phyloP scores from a whole-genome alignment of 2,888 invertebrate genomes.

The Zygaena filipendulae region DNA sequence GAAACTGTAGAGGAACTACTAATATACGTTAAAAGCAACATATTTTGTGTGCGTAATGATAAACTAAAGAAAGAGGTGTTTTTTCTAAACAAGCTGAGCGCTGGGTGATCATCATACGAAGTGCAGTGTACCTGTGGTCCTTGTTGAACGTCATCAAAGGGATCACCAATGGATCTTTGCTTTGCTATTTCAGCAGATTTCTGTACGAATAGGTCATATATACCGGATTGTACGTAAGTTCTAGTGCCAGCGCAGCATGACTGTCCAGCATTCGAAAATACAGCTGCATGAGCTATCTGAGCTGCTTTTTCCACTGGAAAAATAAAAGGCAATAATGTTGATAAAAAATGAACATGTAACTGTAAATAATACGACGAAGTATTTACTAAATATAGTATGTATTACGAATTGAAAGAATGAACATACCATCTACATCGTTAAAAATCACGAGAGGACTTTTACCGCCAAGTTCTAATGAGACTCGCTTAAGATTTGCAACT shows the following conservation, averaged over 20 bases:
- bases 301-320: slow-evolving; percentile 52
- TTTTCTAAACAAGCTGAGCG: too few species aligned
- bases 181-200: slow-evolving; percentile 77
- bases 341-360: too few species aligned
- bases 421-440: slow-evolving; percentile 81
- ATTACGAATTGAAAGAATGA: too few species aligned
- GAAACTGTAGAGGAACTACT: too few species aligned
- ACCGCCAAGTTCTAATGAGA: slow-evolving; percentile 88
- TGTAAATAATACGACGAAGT: too few species aligned
- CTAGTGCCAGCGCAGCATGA: slow-evolving; percentile 81
- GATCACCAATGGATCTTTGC: slow-evolving; percentile 82
- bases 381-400: slow-evolving; percentile 9
- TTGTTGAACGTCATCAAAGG: slow-evolving; percentile 78
- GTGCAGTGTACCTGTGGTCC: slow-evolving; percentile 89
- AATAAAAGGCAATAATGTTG: too few species aligned
- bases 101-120: too few species aligned
- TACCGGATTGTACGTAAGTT: slow-evolving; percentile 88
- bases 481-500: slow-evolving; percentile 81
- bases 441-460: slow-evolving; percentile 90
- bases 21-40: too few species aligned
- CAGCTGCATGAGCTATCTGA: slow-evolving; percentile 49
- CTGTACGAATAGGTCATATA: slow-evolving; percentile 88
- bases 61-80: too few species aligned
- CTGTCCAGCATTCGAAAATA: slow-evolving; percentile 52
- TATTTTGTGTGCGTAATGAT: too few species aligned